phyloP scores from a whole-genome alignment of 2,888 invertebrate species.

The Cheilosia soror region DNA sequence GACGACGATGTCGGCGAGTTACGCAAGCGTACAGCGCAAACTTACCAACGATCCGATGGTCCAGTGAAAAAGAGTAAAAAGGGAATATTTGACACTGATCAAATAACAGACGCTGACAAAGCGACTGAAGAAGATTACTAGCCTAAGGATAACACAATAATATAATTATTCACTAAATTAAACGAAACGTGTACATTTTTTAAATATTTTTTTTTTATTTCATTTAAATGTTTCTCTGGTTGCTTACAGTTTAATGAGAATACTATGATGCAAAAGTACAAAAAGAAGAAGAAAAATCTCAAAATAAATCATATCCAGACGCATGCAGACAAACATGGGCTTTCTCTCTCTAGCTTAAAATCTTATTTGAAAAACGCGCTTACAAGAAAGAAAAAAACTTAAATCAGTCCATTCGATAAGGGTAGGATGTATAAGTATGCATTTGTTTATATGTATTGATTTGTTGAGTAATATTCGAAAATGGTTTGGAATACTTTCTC shows the following conservation, averaged over 20 bases:
- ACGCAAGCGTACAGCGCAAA: conserved; percentile 93
- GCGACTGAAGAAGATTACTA: conserved; percentile 76
- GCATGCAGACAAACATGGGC: conserved; percentile 39
- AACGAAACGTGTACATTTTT: conserved; percentile 61
- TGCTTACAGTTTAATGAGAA: conserved; percentile 52
- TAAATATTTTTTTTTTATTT: conserved; percentile 56
- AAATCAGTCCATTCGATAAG: conserved; percentile 58
- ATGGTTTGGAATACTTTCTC: conserved; percentile 6
- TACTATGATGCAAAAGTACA: conserved; percentile 70
- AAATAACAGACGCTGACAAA: conserved; percentile 69
- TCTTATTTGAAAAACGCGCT: conserved; percentile 31
- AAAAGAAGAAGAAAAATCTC: conserved; percentile 44
- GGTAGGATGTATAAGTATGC: conserved; percentile 36
- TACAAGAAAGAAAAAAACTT: conserved; percentile 20
- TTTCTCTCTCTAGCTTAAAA: conserved; percentile 5
- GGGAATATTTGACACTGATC: conserved; percentile 83
- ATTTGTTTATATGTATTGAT: conserved; percentile 51
- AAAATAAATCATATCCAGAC: conserved; percentile 53
- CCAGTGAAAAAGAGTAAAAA: conserved; percentile 83
- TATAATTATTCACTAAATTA: conserved; percentile 60
- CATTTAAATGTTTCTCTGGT: conserved; percentile 58
- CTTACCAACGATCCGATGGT: conserved; percentile 84
- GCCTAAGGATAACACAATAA: conserved; percentile 76
- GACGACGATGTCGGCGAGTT: conserved; percentile 91
- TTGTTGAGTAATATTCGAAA: neutral